These are phyloP conservation scores for Nowickia ferox DNA, from an alignment of 2,888 invertebrate genomes.

Conservation along the genomic window DNA sequence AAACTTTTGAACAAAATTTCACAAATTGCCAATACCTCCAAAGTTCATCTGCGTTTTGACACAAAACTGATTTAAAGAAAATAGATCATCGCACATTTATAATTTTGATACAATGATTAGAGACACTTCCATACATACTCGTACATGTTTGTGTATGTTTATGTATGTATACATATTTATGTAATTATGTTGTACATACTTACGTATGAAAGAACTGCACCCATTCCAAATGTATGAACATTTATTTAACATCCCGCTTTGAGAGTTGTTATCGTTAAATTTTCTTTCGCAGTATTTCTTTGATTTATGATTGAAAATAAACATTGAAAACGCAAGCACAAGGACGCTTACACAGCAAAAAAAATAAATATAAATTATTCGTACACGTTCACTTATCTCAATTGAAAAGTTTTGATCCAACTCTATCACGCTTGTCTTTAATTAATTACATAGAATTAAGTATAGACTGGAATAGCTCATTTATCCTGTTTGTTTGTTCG, in stretches of 20 bases:
- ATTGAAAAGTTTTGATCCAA: no score
- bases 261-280: constrained; percentile 45
- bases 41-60: constrained; percentile 4
- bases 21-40: constrained; percentile 49
- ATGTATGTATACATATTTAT: no score
- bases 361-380: not conserved
- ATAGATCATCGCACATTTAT: constrained; percentile 49
- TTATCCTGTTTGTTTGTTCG: no score
- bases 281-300: constrained; percentile 34
- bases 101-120: constrained; percentile 64
- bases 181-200: no score
- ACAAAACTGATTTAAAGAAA: constrained; percentile 7
- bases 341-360: constrained; percentile 2
- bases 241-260: constrained; percentile 25
- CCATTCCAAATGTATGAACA: constrained; percentile 39
- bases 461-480: no score
- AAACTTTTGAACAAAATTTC: not conserved
- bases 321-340: constrained; percentile 42
- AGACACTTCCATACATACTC: not conserved
- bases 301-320: constrained; percentile 65
- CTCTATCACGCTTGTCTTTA: no score
- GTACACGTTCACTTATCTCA: no score
- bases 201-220: constrained; percentile 26
- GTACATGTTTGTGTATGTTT: no score
- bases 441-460: no score